phyloP scores from a whole-genome alignment of 2,113 vertebrate genomes.

The Zapus hudsonius region DNA sequence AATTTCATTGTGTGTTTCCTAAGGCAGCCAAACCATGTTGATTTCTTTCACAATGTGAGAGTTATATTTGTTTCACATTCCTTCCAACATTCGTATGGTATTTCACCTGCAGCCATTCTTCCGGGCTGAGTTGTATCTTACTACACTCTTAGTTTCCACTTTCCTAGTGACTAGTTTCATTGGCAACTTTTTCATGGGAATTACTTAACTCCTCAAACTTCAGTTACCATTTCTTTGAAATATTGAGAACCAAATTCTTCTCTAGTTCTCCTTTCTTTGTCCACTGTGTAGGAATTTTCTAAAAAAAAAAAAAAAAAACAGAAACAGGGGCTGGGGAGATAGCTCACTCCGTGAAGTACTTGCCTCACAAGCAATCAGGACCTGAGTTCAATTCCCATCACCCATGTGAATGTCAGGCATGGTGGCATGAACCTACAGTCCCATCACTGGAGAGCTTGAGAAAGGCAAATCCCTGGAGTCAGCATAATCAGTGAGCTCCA shows the following conservation, averaged over 20 bases:
- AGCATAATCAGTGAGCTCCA: too few species aligned
- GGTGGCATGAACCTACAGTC: too few species aligned
- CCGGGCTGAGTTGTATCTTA: background rate
- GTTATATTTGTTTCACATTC: background rate
- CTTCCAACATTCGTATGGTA: too few species aligned
- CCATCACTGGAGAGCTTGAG: too few species aligned
- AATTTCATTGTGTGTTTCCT: background rate
- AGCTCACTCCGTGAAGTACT: too few species aligned
- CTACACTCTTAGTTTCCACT: background rate
- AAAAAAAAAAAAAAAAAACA: too few species aligned
- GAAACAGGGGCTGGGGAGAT: too few species aligned
- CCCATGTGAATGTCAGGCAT: too few species aligned
- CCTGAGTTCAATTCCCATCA: too few species aligned
- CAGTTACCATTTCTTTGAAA: background rate
- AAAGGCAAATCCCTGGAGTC: too few species aligned
- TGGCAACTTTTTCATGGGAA: background rate
- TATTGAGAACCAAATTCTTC: fast-evolving
- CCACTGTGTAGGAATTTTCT: background rate
- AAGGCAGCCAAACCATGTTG: background rate
- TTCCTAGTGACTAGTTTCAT: background rate
- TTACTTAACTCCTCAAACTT: background rate
- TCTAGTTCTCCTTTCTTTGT: background rate
- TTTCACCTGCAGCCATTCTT: background rate
- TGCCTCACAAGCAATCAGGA: too few species aligned
- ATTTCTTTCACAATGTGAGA: background rate